phyloP scores from a whole-genome alignment of 2,113 vertebrate species.

The Psittacara wagleri region DNA sequence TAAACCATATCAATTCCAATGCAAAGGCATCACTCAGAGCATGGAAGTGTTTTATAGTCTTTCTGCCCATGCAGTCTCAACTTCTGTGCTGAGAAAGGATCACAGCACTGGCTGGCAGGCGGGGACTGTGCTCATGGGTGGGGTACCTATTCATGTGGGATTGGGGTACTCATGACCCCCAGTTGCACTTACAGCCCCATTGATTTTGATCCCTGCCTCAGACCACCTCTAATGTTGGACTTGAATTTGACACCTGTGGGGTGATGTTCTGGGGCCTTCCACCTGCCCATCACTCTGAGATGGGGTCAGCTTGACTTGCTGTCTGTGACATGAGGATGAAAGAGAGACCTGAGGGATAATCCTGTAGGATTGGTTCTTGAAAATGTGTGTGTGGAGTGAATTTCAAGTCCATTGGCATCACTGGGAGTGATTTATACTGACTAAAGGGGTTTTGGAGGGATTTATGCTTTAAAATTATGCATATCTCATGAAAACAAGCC shows the following conservation, averaged over 20 bases:
- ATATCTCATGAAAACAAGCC: neutral
- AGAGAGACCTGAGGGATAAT: neutral
- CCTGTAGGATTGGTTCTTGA: neutral
- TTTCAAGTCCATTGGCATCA: neutral
- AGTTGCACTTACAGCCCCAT: neutral
- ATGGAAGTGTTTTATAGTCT: neutral
- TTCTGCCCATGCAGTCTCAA: neutral
- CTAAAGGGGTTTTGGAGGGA: neutral
- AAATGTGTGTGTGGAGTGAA: neutral
- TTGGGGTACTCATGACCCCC: rapidly evolving
- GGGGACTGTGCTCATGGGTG: neutral
- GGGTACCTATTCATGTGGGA: neutral
- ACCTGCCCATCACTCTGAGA: neutral
- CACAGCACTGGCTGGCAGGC: neutral
- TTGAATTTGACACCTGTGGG: rapidly evolving
- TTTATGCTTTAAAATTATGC: neutral
- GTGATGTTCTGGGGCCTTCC: neutral
- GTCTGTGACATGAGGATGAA: neutral
- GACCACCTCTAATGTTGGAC: neutral
- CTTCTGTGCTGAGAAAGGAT: rapidly evolving
- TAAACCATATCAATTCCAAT: neutral
- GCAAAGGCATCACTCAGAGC: neutral
- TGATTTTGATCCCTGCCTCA: neutral
- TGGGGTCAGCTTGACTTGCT: neutral
- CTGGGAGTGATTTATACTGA: neutral